Conservation (phyloP, 2,797 vertebrate species). For the Intellagama lesueurii region DNA sequence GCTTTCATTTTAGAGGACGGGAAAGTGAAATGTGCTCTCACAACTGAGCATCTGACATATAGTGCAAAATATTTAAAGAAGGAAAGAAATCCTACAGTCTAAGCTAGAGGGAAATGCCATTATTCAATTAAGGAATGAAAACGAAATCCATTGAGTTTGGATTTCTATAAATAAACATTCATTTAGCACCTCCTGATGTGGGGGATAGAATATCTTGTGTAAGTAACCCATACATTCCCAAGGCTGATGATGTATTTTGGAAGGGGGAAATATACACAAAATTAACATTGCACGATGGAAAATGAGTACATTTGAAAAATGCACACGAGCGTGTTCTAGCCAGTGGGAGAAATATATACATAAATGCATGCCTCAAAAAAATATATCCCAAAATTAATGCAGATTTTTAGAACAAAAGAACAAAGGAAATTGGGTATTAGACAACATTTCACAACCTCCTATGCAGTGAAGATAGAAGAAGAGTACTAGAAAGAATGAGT, state of each 20-base stretch:
- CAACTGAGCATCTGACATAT: background rate
- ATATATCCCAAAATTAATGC: too few relatives aligned
- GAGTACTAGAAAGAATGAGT: too few relatives aligned
- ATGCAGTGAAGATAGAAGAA: too few relatives aligned
- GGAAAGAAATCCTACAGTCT: background rate
- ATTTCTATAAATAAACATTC: background rate
- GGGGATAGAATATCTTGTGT: background rate
- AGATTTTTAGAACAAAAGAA: too few relatives aligned
- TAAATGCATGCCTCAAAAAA: background rate
- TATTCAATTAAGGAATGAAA: background rate
- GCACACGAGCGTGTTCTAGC: background rate
- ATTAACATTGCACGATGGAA: background rate
- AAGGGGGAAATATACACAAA: background rate
- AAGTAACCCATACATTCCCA: background rate
- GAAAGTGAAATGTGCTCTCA: slow-evolving; percentile 2
- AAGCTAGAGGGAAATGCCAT: background rate
- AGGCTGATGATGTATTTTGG: background rate
- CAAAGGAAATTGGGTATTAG: too few relatives aligned
- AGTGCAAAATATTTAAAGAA: background rate
- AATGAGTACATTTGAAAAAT: background rate
- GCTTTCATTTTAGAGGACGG: slow-evolving; percentile 27
- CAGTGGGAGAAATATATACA: background rate
- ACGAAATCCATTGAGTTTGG: background rate
- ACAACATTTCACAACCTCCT: too few relatives aligned
- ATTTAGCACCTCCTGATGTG: background rate